These are phyloP conservation scores for Suricata suricatta DNA, from an alignment of 2,113 vertebrate genomes.

Conservation along the genomic window DNA sequence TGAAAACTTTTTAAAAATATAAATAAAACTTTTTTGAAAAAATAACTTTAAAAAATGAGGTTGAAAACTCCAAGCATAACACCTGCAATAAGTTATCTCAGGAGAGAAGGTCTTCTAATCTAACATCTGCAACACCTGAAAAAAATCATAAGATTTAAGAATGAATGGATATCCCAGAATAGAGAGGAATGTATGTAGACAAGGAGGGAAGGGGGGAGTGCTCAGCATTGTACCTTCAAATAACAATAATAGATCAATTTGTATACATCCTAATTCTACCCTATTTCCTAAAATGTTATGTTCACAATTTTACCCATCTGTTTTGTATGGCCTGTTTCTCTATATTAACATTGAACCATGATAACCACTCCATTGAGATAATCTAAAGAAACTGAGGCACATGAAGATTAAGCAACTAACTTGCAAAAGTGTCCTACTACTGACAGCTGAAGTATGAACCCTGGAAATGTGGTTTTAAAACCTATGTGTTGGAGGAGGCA, in stretches of 20 bases:
- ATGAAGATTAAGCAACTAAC: not conserved
- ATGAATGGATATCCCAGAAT: not conserved
- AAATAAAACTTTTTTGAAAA: too few species aligned
- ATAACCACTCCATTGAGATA: not conserved
- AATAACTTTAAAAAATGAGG: not conserved
- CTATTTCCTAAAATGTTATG: not conserved
- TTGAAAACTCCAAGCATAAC: not conserved
- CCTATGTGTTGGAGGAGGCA: not conserved
- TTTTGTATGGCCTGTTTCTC: not conserved
- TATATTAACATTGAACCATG: not conserved
- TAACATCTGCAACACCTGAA: not conserved
- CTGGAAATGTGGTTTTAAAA: not conserved
- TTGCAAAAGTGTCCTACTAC: not conserved
- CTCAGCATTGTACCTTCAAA: not conserved
- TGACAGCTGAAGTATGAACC: not conserved
- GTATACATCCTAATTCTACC: not conserved
- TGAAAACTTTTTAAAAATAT: too few species aligned
- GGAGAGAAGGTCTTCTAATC: not conserved
- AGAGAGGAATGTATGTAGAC: not conserved
- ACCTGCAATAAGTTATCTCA: not conserved
- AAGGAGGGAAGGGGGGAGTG: not conserved
- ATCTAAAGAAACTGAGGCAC: not conserved
- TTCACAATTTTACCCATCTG: conserved; percentile 1
- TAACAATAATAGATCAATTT: not conserved
- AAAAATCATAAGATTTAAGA: not conserved